Conservation (phyloP, 2,888 invertebrate genomes). For the Mesorhabditis spiculigera region DNA sequence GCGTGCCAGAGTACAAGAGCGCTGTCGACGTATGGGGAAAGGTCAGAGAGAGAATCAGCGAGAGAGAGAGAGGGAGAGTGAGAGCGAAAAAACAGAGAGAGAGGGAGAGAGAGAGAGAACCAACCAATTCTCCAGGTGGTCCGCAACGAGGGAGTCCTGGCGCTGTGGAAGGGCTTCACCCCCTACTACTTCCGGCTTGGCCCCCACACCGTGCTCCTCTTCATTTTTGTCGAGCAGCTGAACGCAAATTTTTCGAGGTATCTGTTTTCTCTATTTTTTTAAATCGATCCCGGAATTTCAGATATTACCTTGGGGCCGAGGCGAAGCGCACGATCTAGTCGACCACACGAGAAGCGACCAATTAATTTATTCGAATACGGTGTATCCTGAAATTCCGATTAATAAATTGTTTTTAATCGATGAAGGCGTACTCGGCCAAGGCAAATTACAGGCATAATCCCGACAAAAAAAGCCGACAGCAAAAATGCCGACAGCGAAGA, state of each 20-base stretch:
- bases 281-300: too few species aligned
- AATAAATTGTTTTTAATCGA: too few species aligned
- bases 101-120: not conserved
- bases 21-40: constrained; percentile 72
- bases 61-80: too few species aligned
- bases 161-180: constrained; percentile 82
- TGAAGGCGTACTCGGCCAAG: too few species aligned
- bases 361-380: too few species aligned
- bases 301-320: too few species aligned
- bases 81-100: not conserved
- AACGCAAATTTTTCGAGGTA: constrained; percentile 72
- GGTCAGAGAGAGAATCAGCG: constrained; percentile 28
- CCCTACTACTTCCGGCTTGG: constrained; percentile 94
- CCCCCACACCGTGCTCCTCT: constrained; percentile 95
- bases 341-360: too few species aligned
- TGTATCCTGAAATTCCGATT: too few species aligned
- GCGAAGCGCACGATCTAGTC: too few species aligned
- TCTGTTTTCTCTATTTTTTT: constrained; percentile 47
- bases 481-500: too few species aligned
- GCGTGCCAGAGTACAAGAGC: constrained; percentile 80
- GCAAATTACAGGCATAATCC: too few species aligned
- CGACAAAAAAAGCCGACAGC: too few species aligned
- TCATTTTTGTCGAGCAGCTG: constrained; percentile 93
- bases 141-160: constrained; percentile 82
- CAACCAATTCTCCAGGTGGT: constrained; percentile 67